Evolutionary conservation across 1,140 invertebrate species (phyloP).

Genomic region (Bombus fervidus): DNA sequence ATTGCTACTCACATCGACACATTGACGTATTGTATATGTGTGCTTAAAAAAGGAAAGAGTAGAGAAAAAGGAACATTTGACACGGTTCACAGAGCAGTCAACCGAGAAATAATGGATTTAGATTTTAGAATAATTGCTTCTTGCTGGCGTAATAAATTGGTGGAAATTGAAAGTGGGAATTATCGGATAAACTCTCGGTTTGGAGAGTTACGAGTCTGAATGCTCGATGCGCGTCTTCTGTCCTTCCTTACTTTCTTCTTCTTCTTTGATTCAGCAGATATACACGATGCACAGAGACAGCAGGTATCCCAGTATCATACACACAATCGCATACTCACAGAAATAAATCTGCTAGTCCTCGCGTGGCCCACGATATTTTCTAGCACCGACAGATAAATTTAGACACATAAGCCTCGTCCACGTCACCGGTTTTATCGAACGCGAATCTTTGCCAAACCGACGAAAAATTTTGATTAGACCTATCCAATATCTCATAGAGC

Average conservation of each 20-base stretch:
- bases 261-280: constrained; percentile 8
- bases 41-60: background rate
- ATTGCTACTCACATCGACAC: constrained; percentile 21
- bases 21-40: background rate
- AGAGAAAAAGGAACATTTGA: background rate
- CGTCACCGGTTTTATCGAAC: constrained; percentile 36
- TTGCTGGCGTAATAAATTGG: background rate
- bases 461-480: constrained; percentile 15
- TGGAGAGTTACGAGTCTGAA: constrained; percentile 3
- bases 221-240: background rate
- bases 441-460: constrained; percentile 33
- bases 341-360: constrained; percentile 56
- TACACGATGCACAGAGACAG: background rate
- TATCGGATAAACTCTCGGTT: constrained; percentile 18
- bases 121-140: too few relatives aligned
- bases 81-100: background rate
- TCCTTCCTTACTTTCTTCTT: background rate
- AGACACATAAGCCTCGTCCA: constrained; percentile 39
- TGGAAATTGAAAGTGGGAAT: background rate
- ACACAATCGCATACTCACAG: constrained; percentile 46
- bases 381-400: constrained; percentile 62
- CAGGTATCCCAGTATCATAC: constrained; percentile 6
- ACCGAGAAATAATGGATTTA: background rate
- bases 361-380: constrained; percentile 47
- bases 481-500: background rate